These are phyloP conservation scores for Neodon shergylaensis DNA, from an alignment of 2,113 vertebrate genomes.

Conservation along the genomic window DNA sequence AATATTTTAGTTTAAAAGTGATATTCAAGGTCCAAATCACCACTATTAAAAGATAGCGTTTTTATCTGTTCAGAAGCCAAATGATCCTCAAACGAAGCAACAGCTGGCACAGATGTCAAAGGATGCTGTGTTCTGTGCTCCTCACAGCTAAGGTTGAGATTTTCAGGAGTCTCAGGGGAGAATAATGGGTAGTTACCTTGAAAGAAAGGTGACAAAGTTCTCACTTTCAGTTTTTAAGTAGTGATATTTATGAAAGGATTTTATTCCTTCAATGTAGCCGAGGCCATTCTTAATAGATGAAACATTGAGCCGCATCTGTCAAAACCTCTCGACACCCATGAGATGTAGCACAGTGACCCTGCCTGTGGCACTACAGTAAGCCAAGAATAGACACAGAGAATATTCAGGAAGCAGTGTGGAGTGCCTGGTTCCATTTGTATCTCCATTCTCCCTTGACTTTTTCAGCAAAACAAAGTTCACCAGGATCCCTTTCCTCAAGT, in stretches of 20 bases:
- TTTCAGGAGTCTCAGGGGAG: neutral
- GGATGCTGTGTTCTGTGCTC: neutral
- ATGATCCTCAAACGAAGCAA: neutral
- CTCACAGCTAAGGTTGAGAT: conserved; percentile 8
- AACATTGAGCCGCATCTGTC: neutral
- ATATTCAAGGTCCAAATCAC: neutral
- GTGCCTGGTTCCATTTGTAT: neutral
- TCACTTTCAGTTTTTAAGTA: conserved; percentile 14
- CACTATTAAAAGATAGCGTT: neutral
- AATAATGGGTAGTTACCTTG: conserved; percentile 53
- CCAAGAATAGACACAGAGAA: neutral
- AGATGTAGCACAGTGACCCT: neutral
- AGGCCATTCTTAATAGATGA: neutral
- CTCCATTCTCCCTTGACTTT: neutral
- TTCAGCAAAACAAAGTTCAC: neutral
- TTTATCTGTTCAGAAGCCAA: conserved; percentile 31
- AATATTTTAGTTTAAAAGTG: conserved; percentile 13
- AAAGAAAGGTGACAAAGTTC: conserved; percentile 39
- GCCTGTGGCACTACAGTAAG: neutral
- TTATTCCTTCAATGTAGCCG: neutral
- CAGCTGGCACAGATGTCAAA: conserved; percentile 52
- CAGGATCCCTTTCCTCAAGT: neutral
- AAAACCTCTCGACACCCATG: neutral
- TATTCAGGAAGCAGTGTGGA: neutral
- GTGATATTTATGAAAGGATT: conserved; percentile 51